Conservation (phyloP, 2,113 vertebrate genomes). For the Polyodon spathula region DNA sequence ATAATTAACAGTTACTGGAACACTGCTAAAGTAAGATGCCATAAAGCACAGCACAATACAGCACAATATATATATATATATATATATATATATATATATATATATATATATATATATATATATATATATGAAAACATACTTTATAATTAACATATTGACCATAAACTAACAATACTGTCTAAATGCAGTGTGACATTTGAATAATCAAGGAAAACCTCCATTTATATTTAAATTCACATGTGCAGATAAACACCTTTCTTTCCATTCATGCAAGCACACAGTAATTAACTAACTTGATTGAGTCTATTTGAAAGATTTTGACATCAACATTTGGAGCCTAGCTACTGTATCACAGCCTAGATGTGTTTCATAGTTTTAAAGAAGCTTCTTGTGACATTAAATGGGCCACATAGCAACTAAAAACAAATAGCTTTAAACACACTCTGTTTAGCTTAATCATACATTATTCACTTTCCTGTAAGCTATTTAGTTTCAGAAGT, state of each 20-base stretch:
- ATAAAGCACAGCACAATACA: constrained; percentile 16
- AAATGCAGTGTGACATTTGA: constrained; percentile 11
- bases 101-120: neutral
- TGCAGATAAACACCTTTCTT: constrained; percentile 11
- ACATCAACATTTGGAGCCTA: neutral
- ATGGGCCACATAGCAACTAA: neutral
- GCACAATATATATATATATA: neutral
- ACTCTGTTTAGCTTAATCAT: constrained; percentile 1
- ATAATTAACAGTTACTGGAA: constrained; percentile 19
- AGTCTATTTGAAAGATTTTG: neutral
- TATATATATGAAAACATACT: constrained; percentile 4
- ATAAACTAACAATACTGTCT: neutral
- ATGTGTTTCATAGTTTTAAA: neutral
- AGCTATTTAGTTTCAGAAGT: neutral
- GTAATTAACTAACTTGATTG: constrained; percentile 2
- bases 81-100: neutral
- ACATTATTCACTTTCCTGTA: neutral
- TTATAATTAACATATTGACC: constrained; percentile 9
- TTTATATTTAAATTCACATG: neutral
- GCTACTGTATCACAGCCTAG: neutral
- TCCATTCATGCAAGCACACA: constrained; percentile 5
- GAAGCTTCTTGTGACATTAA: neutral
- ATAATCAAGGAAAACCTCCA: constrained; percentile 9
- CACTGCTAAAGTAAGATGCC: constrained; percentile 9
- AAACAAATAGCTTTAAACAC: neutral